A percentile compares a stretch with the other conserved stretches of the same genome.
These are phyloP conservation scores for western clawed frog (Xenopus tropicalis) DNA, from an alignment of 2,113 vertebrate genomes.

Conservation along the genomic window DNA sequence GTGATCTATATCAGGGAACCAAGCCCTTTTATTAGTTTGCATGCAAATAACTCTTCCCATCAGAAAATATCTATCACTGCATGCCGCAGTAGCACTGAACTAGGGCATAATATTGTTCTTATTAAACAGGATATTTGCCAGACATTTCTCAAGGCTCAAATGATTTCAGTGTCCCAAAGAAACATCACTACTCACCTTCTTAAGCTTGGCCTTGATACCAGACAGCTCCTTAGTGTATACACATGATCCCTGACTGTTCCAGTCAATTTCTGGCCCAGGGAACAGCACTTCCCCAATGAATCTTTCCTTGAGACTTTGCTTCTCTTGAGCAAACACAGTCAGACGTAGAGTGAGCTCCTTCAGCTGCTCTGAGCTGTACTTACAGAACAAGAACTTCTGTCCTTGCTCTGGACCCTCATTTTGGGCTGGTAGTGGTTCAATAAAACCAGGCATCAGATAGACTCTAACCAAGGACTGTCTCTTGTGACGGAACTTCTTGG, in stretches of 20 bases:
- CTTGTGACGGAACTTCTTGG: constrained; percentile 47
- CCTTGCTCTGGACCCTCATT: constrained; percentile 57
- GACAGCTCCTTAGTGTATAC: constrained; percentile 63
- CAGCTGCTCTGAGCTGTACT: constrained; percentile 61
- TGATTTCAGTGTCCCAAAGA: background rate
- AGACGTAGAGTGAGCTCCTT: constrained; percentile 62
- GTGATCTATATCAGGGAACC: too few relatives aligned
- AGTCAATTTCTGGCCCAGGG: constrained; percentile 62
- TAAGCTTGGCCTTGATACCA: constrained; percentile 61
- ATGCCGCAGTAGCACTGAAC: too few relatives aligned
- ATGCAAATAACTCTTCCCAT: too few relatives aligned
- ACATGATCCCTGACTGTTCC: constrained; percentile 53
- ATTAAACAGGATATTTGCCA: too few relatives aligned
- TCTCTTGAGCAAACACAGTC: constrained; percentile 61
- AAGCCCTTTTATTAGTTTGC: too few relatives aligned
- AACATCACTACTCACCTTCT: constrained; percentile 65
- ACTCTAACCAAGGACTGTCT: constrained; percentile 56
- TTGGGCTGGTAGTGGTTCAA: constrained; percentile 41
- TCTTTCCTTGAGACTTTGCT: constrained; percentile 63
- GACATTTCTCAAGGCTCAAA: too few relatives aligned
- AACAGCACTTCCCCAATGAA: constrained; percentile 68
- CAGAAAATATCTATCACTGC: too few relatives aligned
- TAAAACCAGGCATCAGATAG: constrained; percentile 60
- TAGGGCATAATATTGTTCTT: too few relatives aligned
- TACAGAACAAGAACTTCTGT: constrained; percentile 62